Base-by-base conservation (phyloP, 2,888 invertebrate species). In the Lottia scabra region DNA sequence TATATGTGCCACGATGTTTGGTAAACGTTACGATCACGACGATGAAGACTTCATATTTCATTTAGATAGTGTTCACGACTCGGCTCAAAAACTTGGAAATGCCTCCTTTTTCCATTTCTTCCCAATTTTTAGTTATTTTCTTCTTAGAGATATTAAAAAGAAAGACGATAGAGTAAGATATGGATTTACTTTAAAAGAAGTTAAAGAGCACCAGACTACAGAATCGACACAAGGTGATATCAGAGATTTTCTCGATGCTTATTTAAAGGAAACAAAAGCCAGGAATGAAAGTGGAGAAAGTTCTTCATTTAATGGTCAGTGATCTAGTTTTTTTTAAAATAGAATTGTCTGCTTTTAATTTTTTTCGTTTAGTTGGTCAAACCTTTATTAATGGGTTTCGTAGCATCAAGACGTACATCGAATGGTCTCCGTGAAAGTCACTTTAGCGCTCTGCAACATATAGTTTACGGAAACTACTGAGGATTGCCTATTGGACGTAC, bases 201-300 rank as follows among this genome's bases (percentile, higher is more conserved):
- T 68, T n/a, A 16, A 26, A 30, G 26, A 48, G 8, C 68, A 68
- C 19, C 27, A 30, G 23, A n/a, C 13, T 2, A 48, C 46, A 27
- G 16, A n/a, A 0, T 38, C 38, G 10, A 4, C 26, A 10, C 26
- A 45, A n/a, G 63, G 64, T 46, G 63, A 45, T 19, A 12, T 63
- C 6, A 46, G 65, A 5, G 76, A 78, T 56, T 70, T 77, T 44
- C 67, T 71, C 6, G 76, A 78, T 27, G 76, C 70, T n/a, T 76
- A 70, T 64, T 44, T 78, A 13, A 63, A 66, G 30, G 68, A 66
- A 48, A 75, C 72, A 27, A 45, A 69, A 44, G 27, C 65, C 23
- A 38, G 65, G 38, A 26, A 43, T 3, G 27, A 26, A 27, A 62
- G 56, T 43, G 56, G 13, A 30, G 38, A 27, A 56, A 26, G 27